Conservation (phyloP, 2,113 vertebrate species). For the Cololabis saira region DNA sequence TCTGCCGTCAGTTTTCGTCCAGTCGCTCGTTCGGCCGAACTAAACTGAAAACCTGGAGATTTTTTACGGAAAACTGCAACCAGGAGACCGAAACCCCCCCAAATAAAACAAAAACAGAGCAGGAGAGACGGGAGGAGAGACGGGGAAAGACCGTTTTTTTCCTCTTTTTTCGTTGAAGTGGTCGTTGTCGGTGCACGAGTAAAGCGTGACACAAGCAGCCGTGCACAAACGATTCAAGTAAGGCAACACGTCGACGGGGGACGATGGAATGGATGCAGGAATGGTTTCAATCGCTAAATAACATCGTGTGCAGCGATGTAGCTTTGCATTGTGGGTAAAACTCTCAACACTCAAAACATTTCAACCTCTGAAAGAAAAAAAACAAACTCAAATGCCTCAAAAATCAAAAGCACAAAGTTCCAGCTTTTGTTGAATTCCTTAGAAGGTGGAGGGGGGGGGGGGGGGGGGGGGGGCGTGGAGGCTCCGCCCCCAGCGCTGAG, state of each 20-base stretch:
- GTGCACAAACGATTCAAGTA: conserved; percentile 69
- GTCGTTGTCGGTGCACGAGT: neutral
- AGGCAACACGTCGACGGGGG: conserved; percentile 77
- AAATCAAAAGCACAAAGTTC: conserved; percentile 7
- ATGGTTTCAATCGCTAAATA: conserved; percentile 2
- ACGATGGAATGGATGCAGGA: conserved; percentile 51
- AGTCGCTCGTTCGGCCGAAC: no score
- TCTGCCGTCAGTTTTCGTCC: no score
- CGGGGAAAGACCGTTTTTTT: no score
- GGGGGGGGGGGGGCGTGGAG: no score
- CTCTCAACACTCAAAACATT: neutral
- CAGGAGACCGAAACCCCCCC: conserved; percentile 25
- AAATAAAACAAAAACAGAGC: no score
- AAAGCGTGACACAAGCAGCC: conserved; percentile 39
- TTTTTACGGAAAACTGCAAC: conserved; percentile 5
- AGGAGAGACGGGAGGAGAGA: neutral
- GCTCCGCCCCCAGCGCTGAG: neutral
- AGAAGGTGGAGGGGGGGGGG: neutral
- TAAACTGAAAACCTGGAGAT: no score
- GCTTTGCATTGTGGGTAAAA: conserved; percentile 25
- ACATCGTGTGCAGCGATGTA: conserved; percentile 29
- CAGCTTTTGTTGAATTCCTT: neutral
- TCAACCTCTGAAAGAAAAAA: conserved; percentile 5
- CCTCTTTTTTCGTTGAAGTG: neutral
- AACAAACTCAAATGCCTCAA: neutral